These are phyloP conservation scores for Pao palembangensis DNA, from an alignment of 2,113 vertebrate genomes.

Conservation along the genomic window DNA sequence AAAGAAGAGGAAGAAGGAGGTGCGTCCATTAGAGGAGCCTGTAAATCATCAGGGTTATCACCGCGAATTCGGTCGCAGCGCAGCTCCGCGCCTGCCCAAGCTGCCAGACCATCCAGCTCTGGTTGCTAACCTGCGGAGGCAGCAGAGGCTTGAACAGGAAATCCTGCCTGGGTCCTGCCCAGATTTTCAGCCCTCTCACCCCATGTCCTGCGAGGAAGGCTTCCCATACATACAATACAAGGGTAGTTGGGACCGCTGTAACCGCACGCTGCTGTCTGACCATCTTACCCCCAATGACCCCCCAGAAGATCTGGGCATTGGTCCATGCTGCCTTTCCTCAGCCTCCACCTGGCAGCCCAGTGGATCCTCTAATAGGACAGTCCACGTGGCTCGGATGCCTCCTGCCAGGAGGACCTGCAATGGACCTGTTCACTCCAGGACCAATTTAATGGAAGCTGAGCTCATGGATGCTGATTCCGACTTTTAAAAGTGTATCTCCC, in stretches of 20 bases:
- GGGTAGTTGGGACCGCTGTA: conserved; percentile 41
- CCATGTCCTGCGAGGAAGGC: conserved; percentile 48
- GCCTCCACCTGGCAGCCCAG: conserved; percentile 55
- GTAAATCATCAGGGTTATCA: conserved; percentile 40
- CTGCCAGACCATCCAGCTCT: conserved; percentile 83
- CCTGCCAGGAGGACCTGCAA: conserved; percentile 67
- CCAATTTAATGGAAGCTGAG: conserved; percentile 90
- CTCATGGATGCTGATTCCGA: conserved; percentile 90
- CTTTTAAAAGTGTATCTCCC: conserved; percentile 71
- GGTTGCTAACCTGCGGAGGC: conserved; percentile 66
- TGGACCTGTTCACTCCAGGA: conserved; percentile 86
- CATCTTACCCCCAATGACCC: conserved; percentile 70
- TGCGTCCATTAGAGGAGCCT: conserved; percentile 40
- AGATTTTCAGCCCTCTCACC: conserved; percentile 51
- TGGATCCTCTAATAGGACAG: conserved; percentile 42
- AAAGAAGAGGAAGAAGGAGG: conserved; percentile 86
- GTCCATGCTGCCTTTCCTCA: conserved; percentile 16
- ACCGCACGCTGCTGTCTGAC: conserved; percentile 66
- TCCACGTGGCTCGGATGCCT: conserved; percentile 65
- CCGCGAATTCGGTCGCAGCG: conserved; percentile 66
- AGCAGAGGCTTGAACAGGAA: conserved; percentile 68
- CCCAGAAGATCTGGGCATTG: conserved; percentile 55
- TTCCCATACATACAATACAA: conserved; percentile 43
- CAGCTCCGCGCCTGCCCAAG: conserved; percentile 84
- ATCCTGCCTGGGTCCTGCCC: conserved; percentile 69